These are phyloP conservation scores for Petaurus breviceps DNA, from an alignment of 2,113 vertebrate species.

Conservation along the genomic window DNA sequence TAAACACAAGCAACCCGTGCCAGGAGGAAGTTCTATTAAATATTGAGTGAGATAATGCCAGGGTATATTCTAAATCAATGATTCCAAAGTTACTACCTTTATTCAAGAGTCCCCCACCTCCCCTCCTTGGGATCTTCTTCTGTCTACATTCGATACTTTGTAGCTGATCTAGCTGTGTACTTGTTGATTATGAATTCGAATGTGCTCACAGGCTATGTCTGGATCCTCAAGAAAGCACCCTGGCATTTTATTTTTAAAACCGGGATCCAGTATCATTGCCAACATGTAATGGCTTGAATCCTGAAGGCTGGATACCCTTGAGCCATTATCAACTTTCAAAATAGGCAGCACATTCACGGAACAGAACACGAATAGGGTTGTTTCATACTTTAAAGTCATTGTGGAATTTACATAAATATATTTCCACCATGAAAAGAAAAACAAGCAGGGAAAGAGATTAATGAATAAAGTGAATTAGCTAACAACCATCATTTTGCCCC, in stretches of 20 bases:
- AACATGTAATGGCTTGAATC: slow-evolving; percentile 80
- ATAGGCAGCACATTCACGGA: slow-evolving; percentile 60
- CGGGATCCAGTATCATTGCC: slow-evolving; percentile 76
- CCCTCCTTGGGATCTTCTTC: slow-evolving; percentile 64
- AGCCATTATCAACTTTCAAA: slow-evolving; percentile 82
- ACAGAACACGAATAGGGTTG: slow-evolving; percentile 67
- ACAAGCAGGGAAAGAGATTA: slow-evolving; percentile 44
- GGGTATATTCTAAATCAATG: slow-evolving; percentile 32
- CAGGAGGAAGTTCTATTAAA: slow-evolving; percentile 22
- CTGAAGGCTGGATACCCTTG: slow-evolving; percentile 79
- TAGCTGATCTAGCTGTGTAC: slow-evolving; percentile 52
- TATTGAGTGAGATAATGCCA: slow-evolving; percentile 44
- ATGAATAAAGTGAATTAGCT: slow-evolving; percentile 26
- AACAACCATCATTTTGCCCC: slow-evolving; percentile 6
- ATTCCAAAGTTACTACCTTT: slow-evolving; percentile 8
- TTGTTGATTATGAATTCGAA: slow-evolving; percentile 49
- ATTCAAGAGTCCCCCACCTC: slow-evolving; percentile 6
- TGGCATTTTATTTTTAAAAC: slow-evolving; percentile 85
- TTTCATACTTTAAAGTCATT: slow-evolving; percentile 59
- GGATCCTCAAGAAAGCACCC: slow-evolving; percentile 79
- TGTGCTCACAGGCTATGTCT: slow-evolving; percentile 76
- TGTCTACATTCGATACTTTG: slow-evolving; percentile 42
- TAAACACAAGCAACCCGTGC: neutral
- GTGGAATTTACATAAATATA: slow-evolving; percentile 41
- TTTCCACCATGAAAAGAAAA: slow-evolving; percentile 46